Evolutionary conservation across 2,113 vertebrate species (phyloP).

Genomic region (Synodontis membranacea): DNA sequence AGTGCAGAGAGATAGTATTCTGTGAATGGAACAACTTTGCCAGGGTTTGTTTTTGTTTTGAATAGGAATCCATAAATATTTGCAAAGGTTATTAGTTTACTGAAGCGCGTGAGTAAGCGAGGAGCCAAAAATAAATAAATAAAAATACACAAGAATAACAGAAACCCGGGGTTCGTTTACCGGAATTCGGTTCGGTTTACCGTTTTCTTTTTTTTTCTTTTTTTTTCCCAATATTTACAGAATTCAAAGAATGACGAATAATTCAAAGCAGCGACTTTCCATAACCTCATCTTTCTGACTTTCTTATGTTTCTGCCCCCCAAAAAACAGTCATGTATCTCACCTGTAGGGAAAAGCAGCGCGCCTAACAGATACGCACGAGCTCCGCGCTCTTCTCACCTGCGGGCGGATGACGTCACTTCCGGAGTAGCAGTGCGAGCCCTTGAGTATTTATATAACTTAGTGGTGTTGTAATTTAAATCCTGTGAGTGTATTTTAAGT

Average conservation of each 20-base stretch:
- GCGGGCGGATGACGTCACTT: background rate
- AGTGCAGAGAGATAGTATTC: background rate
- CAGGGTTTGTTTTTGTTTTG: no score
- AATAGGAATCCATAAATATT: no score
- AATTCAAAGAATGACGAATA: no score
- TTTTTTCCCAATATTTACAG: background rate
- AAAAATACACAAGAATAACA: background rate
- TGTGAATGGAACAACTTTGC: no score
- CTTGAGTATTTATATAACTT: background rate
- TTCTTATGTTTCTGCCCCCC: background rate
- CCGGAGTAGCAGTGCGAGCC: background rate
- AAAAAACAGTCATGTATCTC: background rate
- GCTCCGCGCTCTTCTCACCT: background rate
- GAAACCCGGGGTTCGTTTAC: background rate
- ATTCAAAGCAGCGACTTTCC: no score
- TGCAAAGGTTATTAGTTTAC: background rate
- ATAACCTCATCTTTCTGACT: no score
- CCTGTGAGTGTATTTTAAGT: no score
- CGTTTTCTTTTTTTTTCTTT: background rate
- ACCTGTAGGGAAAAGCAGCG: background rate
- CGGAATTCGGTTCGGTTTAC: background rate
- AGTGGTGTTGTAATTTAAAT: background rate
- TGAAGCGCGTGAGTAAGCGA: background rate
- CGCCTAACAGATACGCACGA: background rate
- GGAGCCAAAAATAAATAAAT: no score